Percentiles rank a stretch among this genome's conserved stretches.
These are phyloP conservation scores for Heliconius erato DNA, from an alignment of 2,888 invertebrate species.

Conservation along the genomic window DNA sequence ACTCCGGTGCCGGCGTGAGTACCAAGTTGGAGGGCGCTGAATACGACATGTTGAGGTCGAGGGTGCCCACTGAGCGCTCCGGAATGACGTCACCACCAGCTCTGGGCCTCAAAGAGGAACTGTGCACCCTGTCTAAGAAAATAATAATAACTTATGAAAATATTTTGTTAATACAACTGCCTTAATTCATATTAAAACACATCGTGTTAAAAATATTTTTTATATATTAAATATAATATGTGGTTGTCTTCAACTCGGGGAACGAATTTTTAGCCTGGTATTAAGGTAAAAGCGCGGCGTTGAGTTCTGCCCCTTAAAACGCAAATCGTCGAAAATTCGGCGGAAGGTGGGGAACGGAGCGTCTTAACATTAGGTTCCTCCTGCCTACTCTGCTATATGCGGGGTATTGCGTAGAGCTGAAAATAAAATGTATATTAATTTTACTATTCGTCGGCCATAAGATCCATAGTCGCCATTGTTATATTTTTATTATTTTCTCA, in stretches of 20 bases:
- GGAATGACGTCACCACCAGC: constrained; percentile 81
- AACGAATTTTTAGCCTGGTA: too few species aligned
- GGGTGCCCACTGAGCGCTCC: constrained; percentile 73
- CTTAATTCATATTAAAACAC: background rate
- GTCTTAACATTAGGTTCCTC: too few species aligned
- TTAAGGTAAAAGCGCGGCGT: too few species aligned
- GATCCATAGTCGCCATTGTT: too few species aligned
- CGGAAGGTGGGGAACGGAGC: too few species aligned
- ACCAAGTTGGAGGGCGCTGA: constrained; percentile 79
- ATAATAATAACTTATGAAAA: background rate
- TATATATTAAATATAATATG: background rate
- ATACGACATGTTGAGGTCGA: constrained; percentile 77
- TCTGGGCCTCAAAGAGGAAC: constrained; percentile 68
- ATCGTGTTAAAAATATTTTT: background rate
- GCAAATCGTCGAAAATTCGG: too few species aligned
- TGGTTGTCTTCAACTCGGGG: background rate
- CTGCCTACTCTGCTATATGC: background rate
- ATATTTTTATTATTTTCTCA: too few species aligned
- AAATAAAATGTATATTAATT: too few species aligned
- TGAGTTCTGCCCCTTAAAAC: too few species aligned
- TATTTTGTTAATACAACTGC: background rate
- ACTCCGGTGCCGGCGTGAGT: constrained; percentile 82
- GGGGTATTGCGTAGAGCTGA: too few species aligned
- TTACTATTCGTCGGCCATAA: too few species aligned
- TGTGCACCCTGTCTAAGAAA: constrained; percentile 72